Evolutionary conservation across 53 echinoderm and acorn worm genomes (phyloP).

Genomic region (Luidia sarsii): DNA sequence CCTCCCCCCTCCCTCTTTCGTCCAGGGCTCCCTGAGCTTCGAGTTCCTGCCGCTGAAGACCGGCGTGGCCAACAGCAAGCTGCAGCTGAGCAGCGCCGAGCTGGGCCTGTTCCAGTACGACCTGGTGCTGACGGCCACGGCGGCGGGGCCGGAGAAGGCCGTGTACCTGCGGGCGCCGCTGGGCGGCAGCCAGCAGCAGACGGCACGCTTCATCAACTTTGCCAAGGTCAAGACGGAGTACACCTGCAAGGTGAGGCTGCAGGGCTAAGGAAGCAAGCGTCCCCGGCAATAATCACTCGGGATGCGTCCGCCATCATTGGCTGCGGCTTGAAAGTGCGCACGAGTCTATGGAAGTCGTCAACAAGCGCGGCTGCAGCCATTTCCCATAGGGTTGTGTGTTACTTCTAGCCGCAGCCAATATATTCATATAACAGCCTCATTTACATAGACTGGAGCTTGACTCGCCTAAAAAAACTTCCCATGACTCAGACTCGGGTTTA

Average conservation of each 20-base stretch:
- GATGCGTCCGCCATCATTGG: background rate
- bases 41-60: conserved; percentile 94
- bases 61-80: conserved; percentile 76
- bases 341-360: too few relatives aligned
- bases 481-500: too few relatives aligned
- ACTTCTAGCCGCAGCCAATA: too few relatives aligned
- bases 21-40: conserved; percentile 88
- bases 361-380: too few relatives aligned
- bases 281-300: background rate
- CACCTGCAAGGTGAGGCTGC: conserved; percentile 82
- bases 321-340: too few relatives aligned
- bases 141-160: conserved; percentile 97
- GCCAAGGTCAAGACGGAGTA: conserved; percentile 98
- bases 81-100: conserved; percentile 92
- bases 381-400: too few relatives aligned
- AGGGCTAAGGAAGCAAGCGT: too few relatives aligned
- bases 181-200: conserved; percentile 86
- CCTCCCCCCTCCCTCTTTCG: too few relatives aligned
- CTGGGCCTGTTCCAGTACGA: conserved; percentile 96
- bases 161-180: conserved; percentile 92
- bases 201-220: conserved; percentile 89
- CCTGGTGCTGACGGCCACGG: conserved; percentile 86
- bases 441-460: too few relatives aligned
- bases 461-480: too few relatives aligned
- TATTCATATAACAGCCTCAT: too few relatives aligned